phyloP scores from a whole-genome alignment of 53 echinoderm and acorn worm species.

The Temnopleurus reevesii region DNA sequence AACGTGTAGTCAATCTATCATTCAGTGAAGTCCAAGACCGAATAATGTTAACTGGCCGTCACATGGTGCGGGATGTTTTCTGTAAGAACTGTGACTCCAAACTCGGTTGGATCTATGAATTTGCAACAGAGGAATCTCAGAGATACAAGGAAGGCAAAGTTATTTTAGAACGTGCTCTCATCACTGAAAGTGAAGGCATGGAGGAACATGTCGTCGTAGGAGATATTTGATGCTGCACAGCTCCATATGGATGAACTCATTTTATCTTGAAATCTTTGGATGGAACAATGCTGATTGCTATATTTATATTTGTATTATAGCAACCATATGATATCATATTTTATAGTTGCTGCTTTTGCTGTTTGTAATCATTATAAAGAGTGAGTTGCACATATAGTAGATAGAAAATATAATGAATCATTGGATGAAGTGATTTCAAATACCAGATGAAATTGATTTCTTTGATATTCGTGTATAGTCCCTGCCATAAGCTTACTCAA shows the following conservation, averaged over 20 bases:
- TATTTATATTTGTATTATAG: constrained; percentile 45
- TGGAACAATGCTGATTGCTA: constrained; percentile 26
- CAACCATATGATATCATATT: neutral
- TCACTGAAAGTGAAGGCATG: constrained; percentile 94
- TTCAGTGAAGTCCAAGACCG: constrained; percentile 95
- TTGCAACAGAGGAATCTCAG: constrained; percentile 94
- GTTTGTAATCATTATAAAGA: neutral
- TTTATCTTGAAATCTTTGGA: constrained; percentile 20
- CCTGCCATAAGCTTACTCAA: too few relatives aligned
- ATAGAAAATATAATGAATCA: too few relatives aligned
- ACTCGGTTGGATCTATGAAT: constrained; percentile 97
- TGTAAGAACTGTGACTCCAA: constrained; percentile 95
- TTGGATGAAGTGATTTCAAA: too few relatives aligned
- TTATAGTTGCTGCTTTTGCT: neutral
- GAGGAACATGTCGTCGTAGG: constrained; percentile 69
- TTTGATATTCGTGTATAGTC: too few relatives aligned
- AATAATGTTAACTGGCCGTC: constrained; percentile 92
- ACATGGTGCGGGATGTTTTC: constrained; percentile 96
- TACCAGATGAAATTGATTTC: too few relatives aligned
- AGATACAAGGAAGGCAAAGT: constrained; percentile 96
- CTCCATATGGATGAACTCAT: neutral
- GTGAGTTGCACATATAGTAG: neutral
- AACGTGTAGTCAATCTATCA: constrained; percentile 87
- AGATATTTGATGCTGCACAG: constrained; percentile 41
- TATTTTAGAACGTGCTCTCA: constrained; percentile 88